Evolutionary conservation across 2,113 vertebrate species (phyloP), one percentile per base, ranked within the genome.

Genomic region (Oxyura jamaicensis): DNA sequence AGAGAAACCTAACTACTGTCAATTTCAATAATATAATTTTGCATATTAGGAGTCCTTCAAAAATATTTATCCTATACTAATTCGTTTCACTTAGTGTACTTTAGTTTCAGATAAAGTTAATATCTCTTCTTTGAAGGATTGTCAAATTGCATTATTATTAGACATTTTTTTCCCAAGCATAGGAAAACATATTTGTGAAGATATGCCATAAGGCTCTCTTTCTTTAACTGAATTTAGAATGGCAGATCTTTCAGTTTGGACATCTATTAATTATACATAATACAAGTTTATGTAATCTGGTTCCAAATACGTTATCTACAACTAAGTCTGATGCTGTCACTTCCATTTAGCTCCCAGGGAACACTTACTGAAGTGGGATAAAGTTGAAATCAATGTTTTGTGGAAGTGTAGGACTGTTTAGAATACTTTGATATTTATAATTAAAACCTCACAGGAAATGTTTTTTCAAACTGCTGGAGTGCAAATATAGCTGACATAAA

Each of bases 321-420:
- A 80, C 26, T n/a, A 67, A 13, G 80, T 86, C 72, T 78, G 66
- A n/a, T 82, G 66, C 85, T 95, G 58, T 89, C n/a, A 80, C 76
- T 88, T 95, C 65, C 21, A n/a, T 83, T 97, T 92, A 85, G 52
- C 91, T 95, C 69, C 76, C 58, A 16, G 56, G 92, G 79, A 95
- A 36, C 8, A 13, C 41, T 92, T 81, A 35, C 67, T 53, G 46
- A 78, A 58, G 67, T 48, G 56, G 73, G 66, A 62, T 66, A 14
- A 90, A 85, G 48, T 48, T 86, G 58, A 95, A 90, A 88, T 74
- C 42, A 62, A 11, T 1, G 2, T 69, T 90, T 67, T 59, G 31
- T 42, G 44, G 52, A 93, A 95, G 33, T 53, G 46, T 19, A 39
- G 52, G 18, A 46, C 22, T 79, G 69, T 39, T 65, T 21, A 86